A percentile compares a stretch with the other conserved stretches of the same genome.
phyloP scores from a whole-genome alignment of 2,888 invertebrate genomes.

The Drosophila bunnanda region DNA sequence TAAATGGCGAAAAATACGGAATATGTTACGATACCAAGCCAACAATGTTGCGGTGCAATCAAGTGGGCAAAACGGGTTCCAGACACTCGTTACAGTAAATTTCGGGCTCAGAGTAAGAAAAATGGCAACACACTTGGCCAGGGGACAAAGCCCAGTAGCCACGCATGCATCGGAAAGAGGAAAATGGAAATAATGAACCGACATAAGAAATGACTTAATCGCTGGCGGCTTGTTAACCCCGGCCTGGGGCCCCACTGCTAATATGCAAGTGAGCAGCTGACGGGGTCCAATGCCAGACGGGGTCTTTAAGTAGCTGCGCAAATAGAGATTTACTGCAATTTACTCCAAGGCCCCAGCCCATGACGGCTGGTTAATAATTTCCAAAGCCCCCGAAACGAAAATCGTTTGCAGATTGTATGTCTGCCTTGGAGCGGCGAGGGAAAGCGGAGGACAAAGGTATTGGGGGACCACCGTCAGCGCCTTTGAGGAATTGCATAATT shows the following conservation, averaged over 20 bases:
- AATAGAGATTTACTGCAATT: constrained; percentile 80
- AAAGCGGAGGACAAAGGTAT: background rate
- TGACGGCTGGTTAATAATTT: constrained; percentile 76
- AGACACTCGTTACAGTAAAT: constrained; percentile 56
- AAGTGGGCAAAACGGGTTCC: constrained; percentile 58
- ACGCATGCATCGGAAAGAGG: constrained; percentile 59
- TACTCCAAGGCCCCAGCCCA: constrained; percentile 64
- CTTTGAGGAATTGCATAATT: constrained; percentile 83
- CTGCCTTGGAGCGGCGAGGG: constrained; percentile 6
- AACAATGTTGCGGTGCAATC: constrained; percentile 61
- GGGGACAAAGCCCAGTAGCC: constrained; percentile 74
- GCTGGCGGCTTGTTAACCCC: constrained; percentile 79
- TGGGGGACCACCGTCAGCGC: constrained; percentile 81
- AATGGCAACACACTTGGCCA: constrained; percentile 47
- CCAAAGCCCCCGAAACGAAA: constrained; percentile 56
- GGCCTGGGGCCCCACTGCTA: constrained; percentile 30
- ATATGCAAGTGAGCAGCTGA: constrained; percentile 10
- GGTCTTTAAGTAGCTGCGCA: constrained; percentile 79
- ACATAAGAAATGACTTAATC: constrained; percentile 82
- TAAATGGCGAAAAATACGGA: constrained; percentile 50
- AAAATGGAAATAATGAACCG: constrained; percentile 68
- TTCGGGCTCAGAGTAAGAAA: constrained; percentile 70
- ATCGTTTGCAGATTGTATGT: constrained; percentile 69
- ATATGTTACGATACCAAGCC: constrained; percentile 38
- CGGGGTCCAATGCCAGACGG: constrained; percentile 14